phyloP scores from a whole-genome alignment of 2,797 vertebrate species.

The Agapornis canus region DNA sequence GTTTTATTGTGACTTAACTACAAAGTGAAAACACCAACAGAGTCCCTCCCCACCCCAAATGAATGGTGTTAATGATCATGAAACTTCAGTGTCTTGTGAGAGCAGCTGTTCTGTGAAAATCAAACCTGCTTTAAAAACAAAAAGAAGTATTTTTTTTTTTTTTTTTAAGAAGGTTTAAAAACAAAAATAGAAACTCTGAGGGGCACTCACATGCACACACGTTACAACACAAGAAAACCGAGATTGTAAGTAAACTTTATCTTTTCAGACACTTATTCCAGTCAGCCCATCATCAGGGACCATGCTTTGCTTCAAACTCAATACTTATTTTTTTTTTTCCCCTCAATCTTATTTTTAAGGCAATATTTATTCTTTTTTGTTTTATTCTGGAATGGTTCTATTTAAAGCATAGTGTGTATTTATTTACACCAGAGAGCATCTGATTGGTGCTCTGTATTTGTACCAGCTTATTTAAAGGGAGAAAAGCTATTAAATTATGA shows the following conservation, averaged over 20 bases:
- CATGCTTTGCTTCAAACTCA: neutral
- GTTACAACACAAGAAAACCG: neutral
- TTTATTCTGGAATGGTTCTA: neutral
- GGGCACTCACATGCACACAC: constrained; percentile 19
- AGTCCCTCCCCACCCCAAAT: neutral
- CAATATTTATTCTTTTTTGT: neutral
- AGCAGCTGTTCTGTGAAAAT: constrained; percentile 73
- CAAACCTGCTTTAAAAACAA: constrained; percentile 80
- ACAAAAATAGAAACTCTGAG: constrained; percentile 39
- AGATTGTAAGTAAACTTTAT: neutral
- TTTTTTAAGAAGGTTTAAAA: neutral
- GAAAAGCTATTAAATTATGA: neutral
- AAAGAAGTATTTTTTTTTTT: constrained; percentile 43
- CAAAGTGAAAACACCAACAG: constrained; percentile 61
- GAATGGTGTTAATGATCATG: constrained; percentile 35
- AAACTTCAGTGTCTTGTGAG: constrained; percentile 46
- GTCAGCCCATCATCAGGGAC: neutral
- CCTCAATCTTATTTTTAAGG: neutral
- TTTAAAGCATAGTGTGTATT: neutral
- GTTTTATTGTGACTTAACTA: constrained; percentile 50
- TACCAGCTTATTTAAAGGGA: constrained; percentile 22
- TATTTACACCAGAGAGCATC: neutral
- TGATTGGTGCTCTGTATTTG: neutral
- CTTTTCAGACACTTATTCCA: neutral
- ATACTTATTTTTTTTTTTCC: neutral